These are phyloP conservation scores for Vultur gryphus DNA, from an alignment of 2,797 vertebrate genomes.

Conservation along the genomic window DNA sequence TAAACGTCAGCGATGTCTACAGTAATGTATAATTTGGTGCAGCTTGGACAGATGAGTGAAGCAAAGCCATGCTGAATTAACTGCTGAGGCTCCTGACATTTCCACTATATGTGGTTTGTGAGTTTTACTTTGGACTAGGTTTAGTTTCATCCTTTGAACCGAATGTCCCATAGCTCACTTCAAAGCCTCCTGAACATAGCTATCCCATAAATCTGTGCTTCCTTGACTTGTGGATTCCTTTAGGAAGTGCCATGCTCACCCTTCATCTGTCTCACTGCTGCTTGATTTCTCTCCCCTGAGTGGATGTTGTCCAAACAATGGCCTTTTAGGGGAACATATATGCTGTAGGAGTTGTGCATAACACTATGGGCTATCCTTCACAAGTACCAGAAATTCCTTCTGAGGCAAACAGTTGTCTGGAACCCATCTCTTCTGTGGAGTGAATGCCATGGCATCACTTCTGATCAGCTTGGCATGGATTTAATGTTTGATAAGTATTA, in stretches of 20 bases:
- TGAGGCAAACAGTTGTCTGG: not conserved
- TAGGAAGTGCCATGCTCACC: not conserved
- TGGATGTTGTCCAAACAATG: not conserved
- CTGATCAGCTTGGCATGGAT: not conserved
- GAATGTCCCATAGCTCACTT: not conserved
- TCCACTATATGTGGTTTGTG: not conserved
- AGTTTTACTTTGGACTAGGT: not conserved
- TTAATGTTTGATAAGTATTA: not conserved
- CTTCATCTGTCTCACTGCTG: not conserved
- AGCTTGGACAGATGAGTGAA: not conserved
- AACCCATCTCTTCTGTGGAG: not conserved
- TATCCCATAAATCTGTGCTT: not conserved
- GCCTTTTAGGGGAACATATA: not conserved
- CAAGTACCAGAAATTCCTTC: not conserved
- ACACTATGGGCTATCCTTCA: not conserved
- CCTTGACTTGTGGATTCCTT: not conserved
- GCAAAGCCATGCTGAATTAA: not conserved
- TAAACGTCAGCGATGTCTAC: not conserved
- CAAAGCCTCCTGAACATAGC: not conserved
- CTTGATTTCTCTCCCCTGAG: not conserved
- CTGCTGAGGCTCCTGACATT: not conserved
- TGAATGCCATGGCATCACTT: not conserved
- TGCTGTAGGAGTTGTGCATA: not conserved
- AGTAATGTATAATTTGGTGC: not conserved
- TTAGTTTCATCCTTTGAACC: not conserved